Evolutionary conservation across 2,888 invertebrate genomes (phyloP).

Genomic region (Drosophila rellima): DNA sequence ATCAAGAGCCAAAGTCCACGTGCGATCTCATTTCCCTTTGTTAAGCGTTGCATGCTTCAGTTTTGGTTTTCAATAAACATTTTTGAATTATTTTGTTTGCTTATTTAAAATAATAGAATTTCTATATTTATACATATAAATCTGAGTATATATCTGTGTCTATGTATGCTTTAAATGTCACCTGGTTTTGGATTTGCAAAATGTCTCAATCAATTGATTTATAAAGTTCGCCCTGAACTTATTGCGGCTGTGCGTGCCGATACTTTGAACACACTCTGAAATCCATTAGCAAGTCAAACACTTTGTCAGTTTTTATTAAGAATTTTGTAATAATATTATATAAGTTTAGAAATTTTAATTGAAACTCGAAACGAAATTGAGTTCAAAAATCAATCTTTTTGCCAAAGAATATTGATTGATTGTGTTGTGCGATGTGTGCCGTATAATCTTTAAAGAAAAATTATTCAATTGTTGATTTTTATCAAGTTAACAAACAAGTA

Average conservation of each 20-base stretch:
- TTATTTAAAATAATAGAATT: not conserved
- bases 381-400: constrained; percentile 12
- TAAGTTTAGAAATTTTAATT: not conserved
- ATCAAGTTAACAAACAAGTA: constrained; percentile 12
- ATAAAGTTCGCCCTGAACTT: constrained; percentile 24
- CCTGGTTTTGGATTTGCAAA: constrained; percentile 2
- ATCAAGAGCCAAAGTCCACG: constrained; percentile 8
- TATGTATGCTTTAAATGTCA: constrained; percentile 9
- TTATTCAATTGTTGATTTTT: constrained; percentile 32
- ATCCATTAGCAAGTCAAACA: constrained; percentile 21
- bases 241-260: constrained; percentile 1
- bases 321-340: constrained; percentile 9
- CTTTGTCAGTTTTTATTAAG: constrained; percentile 9
- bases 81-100: constrained; percentile 4
- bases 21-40: constrained; percentile 12
- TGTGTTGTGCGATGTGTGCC: constrained; percentile 15
- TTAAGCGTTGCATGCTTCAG: constrained; percentile 1
- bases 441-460: constrained; percentile 27
- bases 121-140: not conserved
- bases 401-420: constrained; percentile 11
- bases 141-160: not conserved
- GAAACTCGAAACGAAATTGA: constrained; percentile 2
- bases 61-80: constrained; percentile 10
- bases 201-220: constrained; percentile 25
- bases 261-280: constrained; percentile 10